Evolutionary conservation across 2,797 vertebrate species (phyloP).

Genomic region (Pampus argenteus): DNA sequence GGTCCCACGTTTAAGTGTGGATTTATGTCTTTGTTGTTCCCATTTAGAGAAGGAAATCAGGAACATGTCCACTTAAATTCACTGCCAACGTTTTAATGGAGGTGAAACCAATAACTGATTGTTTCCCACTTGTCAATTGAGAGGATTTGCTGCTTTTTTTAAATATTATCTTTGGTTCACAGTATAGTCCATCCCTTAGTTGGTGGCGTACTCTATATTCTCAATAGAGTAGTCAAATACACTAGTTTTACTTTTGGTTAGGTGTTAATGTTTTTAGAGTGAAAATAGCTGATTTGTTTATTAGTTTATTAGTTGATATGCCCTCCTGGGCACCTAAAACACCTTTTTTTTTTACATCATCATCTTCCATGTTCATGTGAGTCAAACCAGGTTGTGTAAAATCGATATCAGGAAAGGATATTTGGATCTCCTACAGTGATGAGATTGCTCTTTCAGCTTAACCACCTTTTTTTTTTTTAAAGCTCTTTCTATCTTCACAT

Average conservation of each 20-base stretch:
- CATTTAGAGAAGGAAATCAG: not conserved
- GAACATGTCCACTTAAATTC: not conserved
- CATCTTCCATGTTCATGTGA: slow-evolving; percentile 51
- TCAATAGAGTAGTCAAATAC: not conserved
- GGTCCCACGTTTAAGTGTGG: slow-evolving; percentile 13
- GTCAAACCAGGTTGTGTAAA: slow-evolving; percentile 54
- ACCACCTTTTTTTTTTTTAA: slow-evolving; percentile 49
- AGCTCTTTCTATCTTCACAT: slow-evolving; percentile 34
- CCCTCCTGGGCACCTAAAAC: slow-evolving; percentile 16
- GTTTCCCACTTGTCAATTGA: no score
- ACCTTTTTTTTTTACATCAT: slow-evolving; percentile 38
- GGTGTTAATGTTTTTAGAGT: slow-evolving; percentile 15
- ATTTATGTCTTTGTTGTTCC: not conserved
- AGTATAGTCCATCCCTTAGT: not conserved
- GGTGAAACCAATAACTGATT: no score
- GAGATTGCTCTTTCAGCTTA: slow-evolving; percentile 54
- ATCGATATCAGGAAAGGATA: slow-evolving; percentile 59
- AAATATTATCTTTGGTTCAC: no score
- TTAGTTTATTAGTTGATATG: no score
- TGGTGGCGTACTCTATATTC: not conserved
- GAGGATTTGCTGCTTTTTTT: no score
- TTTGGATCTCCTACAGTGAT: slow-evolving; percentile 45
- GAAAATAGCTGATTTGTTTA: no score
- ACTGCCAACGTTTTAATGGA: no score
- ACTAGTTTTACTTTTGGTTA: not conserved